These are phyloP conservation scores for Nerophis lumbriciformis DNA, from an alignment of 2,113 vertebrate species.

Conservation along the genomic window DNA sequence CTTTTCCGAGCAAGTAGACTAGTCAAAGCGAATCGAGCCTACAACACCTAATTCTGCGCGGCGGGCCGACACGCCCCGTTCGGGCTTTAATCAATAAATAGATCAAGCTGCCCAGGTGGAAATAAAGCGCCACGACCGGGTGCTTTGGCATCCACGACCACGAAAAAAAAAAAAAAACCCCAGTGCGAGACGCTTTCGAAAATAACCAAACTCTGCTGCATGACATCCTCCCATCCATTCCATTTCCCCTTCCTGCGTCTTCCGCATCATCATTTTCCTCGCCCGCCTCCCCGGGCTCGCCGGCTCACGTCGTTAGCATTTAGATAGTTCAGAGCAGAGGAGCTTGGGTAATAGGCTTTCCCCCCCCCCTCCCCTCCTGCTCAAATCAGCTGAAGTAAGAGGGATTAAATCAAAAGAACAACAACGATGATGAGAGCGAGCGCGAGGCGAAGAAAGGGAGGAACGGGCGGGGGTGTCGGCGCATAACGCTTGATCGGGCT, in stretches of 20 bases:
- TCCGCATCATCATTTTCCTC: constrained; percentile 46
- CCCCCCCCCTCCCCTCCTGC: constrained; percentile 70
- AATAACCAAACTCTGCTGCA: constrained; percentile 61
- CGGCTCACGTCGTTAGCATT: constrained; percentile 93
- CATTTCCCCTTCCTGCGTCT: constrained; percentile 32
- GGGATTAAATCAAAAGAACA: constrained; percentile 81
- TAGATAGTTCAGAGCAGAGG: constrained; percentile 90
- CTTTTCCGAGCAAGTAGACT: constrained; percentile 69
- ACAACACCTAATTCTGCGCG: constrained; percentile 30
- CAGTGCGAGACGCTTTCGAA: constrained; percentile 52
- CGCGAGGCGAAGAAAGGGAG: constrained; percentile 57
- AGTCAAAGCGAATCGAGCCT: constrained; percentile 49
- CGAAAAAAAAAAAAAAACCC: constrained; percentile 38
- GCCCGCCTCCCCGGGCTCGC: constrained; percentile 28
- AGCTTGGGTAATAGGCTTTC: constrained; percentile 83
- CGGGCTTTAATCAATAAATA: constrained; percentile 63
- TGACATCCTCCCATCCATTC: constrained; percentile 44
- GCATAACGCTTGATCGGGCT: constrained; percentile 82
- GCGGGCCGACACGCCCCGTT: constrained; percentile 2
- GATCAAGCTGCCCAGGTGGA: constrained; percentile 45
- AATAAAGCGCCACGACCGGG: constrained; percentile 60
- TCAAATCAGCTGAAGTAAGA: constrained; percentile 78
- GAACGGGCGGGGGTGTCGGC: constrained; percentile 47
- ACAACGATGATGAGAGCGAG: constrained; percentile 72
- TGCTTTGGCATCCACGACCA: constrained; percentile 58